These are phyloP conservation scores for Carassius auratus DNA, from an alignment of 2,113 vertebrate genomes.

Conservation along the genomic window DNA sequence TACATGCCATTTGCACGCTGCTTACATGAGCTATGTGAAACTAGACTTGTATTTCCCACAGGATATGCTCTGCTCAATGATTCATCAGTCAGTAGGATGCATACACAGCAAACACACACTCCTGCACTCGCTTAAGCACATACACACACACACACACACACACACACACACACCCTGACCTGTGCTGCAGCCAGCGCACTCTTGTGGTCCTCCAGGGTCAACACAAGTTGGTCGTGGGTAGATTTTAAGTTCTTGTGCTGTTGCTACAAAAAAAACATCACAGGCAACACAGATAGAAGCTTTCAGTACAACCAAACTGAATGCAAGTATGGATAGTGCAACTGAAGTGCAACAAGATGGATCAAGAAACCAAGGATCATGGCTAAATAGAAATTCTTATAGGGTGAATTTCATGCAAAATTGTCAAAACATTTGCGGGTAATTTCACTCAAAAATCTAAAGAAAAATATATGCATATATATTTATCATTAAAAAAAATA, in stretches of 20 bases:
- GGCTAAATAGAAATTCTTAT: not conserved
- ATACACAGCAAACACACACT: not conserved
- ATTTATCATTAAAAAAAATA: too few species aligned
- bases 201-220: slow-evolving; percentile 98
- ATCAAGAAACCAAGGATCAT: too few species aligned
- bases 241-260: slow-evolving; percentile 92
- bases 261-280: slow-evolving; percentile 79
- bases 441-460: not conserved
- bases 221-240: slow-evolving; percentile 86
- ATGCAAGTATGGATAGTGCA: not conserved
- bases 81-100: not conserved
- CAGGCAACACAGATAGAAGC: slow-evolving; percentile 16
- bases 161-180: slow-evolving; percentile 75
- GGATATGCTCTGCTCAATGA: not conserved
- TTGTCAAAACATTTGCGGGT: not conserved
- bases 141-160: not conserved
- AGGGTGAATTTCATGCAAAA: not conserved
- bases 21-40: not conserved
- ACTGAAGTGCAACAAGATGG: not conserved
- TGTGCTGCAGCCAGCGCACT: slow-evolving; percentile 93
- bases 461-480: not conserved
- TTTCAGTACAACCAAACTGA: not conserved
- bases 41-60: not conserved
- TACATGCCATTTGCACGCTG: not conserved
- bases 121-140: too few species aligned